Base-by-base conservation (phyloP, 2,888 invertebrate species). In the Euplagia quadripunctaria region DNA sequence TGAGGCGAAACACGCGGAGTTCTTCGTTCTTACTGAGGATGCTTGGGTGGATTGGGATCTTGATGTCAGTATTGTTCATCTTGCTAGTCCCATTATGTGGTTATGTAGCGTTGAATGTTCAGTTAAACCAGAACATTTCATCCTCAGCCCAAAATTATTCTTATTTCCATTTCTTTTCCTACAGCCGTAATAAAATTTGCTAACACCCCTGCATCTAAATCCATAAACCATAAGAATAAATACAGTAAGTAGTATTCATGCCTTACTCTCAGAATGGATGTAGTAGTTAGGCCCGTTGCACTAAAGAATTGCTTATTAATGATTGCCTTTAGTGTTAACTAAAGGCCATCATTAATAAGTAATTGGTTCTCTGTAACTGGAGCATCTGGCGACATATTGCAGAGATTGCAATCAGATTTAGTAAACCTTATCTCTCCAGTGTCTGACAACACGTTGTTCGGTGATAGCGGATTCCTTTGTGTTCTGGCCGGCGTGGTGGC, bases 1-100 rank as follows among this genome's bases (percentile, higher is more conserved):
- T 71, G 79, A 76, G 4, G 86, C 86, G 0, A 68, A 73, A 0
- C 93, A 92, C 75, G 92, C 90, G 1, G 66, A 86, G 4, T 94
- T 95, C 85, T 94, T 94, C 78, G 42, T 94, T 17, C 75, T 95
- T 12, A 86, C 91, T 0, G 94, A 94, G 64, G 93, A 94, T 14
- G 88, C 90, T 2, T 95, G 94, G 94, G 70, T 88, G 7, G 80
- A 88, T 0, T 89, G 77, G 52, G 73, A 66, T 41, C 69, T 93
- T n/a, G 86, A 93, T 73, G 94, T 92, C 9, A 85, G 87, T 81
- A 42, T n/a, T 6, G n/a, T 42, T 42, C 31, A 14, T 51, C 14
- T 14, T 16, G 46, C 46, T 20, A 20, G 11, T 11, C 4, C 55
- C 17, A 17, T 58, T 20, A 20, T 4, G 20, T 14, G 31, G 31